Conservation (phyloP, 1,140 invertebrate genomes). For the Zaprionus vittiger region DNA sequence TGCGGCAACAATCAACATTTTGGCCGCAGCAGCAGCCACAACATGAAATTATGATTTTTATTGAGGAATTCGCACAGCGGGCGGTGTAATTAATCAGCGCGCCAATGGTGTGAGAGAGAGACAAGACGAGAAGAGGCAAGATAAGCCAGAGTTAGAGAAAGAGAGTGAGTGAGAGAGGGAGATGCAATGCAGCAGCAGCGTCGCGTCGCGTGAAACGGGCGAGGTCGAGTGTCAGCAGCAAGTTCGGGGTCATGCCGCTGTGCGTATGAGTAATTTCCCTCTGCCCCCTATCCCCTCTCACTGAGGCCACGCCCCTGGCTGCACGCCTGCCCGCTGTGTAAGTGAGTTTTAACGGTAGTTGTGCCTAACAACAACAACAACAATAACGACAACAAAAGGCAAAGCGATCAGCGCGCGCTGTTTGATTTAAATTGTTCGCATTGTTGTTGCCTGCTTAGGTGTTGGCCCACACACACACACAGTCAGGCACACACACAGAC, state of each 20-base stretch:
- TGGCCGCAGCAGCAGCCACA: constrained; percentile 53
- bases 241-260: constrained; percentile 33
- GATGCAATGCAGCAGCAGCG: constrained; percentile 26
- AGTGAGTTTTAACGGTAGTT: constrained; percentile 82
- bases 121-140: neutral
- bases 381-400: constrained; percentile 26
- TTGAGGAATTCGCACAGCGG: constrained; percentile 82
- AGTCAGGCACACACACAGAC: constrained; percentile 4
- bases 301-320: neutral
- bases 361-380: constrained; percentile 67
- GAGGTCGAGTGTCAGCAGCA: constrained; percentile 36
- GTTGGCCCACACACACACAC: constrained; percentile 44
- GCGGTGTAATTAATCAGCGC: constrained; percentile 81
- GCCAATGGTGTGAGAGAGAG: constrained; percentile 45
- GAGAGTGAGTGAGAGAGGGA: too few relatives aligned
- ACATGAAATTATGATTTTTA: constrained; percentile 83
- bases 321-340: constrained; percentile 52
- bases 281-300: neutral
- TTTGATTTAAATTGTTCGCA: constrained; percentile 76
- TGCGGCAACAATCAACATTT: constrained; percentile 82
- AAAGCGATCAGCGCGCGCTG: constrained; percentile 59
- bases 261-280: constrained; percentile 45
- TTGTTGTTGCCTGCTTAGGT: constrained; percentile 54
- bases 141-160: neutral
- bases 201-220: constrained; percentile 26